Percentiles rank a stretch among this genome's conserved stretches.
phyloP scores from a whole-genome alignment of 2,113 vertebrate species.

The Vicugna pacos region DNA sequence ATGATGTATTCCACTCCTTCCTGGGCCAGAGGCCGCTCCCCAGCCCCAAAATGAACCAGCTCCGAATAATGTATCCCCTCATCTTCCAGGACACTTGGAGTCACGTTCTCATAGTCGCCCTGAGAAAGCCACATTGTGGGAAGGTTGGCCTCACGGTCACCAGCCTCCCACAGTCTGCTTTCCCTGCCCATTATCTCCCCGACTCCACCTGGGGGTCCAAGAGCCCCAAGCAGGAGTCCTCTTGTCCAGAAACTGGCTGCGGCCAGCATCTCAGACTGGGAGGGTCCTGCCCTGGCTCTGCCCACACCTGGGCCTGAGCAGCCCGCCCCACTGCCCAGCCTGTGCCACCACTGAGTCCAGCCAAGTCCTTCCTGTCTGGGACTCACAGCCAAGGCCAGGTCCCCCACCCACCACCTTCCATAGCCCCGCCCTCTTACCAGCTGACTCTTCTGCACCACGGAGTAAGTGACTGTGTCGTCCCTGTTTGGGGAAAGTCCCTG shows the following conservation, averaged over 20 bases:
- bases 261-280: fast-evolving
- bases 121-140: neutral
- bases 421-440: constrained; percentile 55
- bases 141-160: neutral
- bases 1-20: constrained; percentile 73
- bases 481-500: neutral
- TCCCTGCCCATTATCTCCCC: neutral
- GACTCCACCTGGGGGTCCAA: fast-evolving
- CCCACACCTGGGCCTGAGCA: too few relatives aligned
- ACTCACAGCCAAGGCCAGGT: neutral
- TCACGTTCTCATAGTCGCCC: constrained; percentile 78
- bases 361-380: neutral
- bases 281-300: neutral
- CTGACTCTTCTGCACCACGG: constrained; percentile 55
- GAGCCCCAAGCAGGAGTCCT: fast-evolving
- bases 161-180: fast-evolving
- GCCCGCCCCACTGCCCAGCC: neutral
- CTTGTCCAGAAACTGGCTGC: neutral
- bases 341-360: neutral
- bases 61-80: constrained; percentile 79
- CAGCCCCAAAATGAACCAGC: constrained; percentile 68
- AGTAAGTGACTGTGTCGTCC: constrained; percentile 56
- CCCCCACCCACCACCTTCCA: neutral
- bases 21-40: neutral
- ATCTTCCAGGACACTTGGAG: neutral